Evolutionary conservation across 2,113 vertebrate species (phyloP).

Genomic region (Salminus brasiliensis): DNA sequence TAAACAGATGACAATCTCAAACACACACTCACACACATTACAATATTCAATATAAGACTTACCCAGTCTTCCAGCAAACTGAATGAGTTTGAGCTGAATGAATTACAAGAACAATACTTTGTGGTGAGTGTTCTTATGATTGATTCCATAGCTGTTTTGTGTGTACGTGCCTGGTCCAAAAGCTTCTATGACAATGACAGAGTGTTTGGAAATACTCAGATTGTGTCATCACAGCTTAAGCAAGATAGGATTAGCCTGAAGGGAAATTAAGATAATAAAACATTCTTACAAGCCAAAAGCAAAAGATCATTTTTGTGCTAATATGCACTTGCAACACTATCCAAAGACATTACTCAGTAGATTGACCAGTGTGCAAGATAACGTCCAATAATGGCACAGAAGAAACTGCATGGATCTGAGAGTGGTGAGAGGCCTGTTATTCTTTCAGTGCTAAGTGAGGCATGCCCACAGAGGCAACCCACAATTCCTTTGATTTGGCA

Average conservation of each 20-base stretch:
- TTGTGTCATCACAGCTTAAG: slow-evolving; percentile 26
- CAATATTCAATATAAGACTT: background rate
- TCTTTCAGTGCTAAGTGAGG: slow-evolving; percentile 1
- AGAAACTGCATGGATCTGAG: background rate
- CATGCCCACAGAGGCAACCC: slow-evolving; percentile 9
- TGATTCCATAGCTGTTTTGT: background rate
- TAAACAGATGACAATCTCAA: background rate
- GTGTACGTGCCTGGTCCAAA: background rate
- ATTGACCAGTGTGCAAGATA: background rate
- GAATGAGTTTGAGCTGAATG: background rate
- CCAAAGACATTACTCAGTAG: background rate
- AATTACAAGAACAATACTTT: background rate
- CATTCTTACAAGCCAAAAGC: background rate
- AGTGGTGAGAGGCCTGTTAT: background rate
- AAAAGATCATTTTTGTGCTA: background rate
- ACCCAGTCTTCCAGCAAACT: background rate
- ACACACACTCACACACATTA: background rate
- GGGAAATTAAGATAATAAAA: background rate
- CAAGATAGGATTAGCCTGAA: slow-evolving; percentile 6
- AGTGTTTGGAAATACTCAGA: slow-evolving; percentile 24
- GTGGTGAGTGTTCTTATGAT: background rate
- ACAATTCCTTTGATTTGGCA: slow-evolving; percentile 8
- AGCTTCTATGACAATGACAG: slow-evolving; percentile 31
- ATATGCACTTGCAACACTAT: background rate
- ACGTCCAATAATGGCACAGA: background rate